Evolutionary conservation across 2,797 vertebrate species (phyloP).

Genomic region (Enteromius unitaeniatus): DNA sequence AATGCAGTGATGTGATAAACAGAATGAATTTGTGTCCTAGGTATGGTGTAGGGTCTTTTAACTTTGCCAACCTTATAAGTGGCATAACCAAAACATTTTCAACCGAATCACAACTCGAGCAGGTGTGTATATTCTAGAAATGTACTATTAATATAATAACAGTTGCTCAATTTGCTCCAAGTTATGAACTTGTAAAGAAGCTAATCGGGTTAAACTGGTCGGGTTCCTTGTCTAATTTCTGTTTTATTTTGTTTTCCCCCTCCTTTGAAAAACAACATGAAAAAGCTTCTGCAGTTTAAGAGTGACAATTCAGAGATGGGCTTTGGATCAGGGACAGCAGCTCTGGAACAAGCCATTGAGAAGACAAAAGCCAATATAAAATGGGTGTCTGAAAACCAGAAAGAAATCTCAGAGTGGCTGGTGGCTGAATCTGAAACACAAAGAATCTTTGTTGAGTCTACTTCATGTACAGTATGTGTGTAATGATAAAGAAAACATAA

Average conservation of each 20-base stretch:
- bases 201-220: neutral
- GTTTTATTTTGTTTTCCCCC: neutral
- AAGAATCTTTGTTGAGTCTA: neutral
- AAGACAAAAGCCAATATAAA: constrained; percentile 84
- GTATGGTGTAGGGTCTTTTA: constrained; percentile 88
- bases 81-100: constrained; percentile 83
- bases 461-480: neutral
- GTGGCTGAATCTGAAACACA: rapidly evolving
- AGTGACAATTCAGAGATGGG: constrained; percentile 72
- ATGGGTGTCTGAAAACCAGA: constrained; percentile 83
- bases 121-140: constrained; percentile 74
- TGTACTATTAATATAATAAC: neutral
- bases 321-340: constrained; percentile 84
- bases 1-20: too few relatives aligned
- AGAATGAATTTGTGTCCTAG: constrained; percentile 67
- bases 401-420: constrained; percentile 79
- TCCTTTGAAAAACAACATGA: neutral
- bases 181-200: neutral
- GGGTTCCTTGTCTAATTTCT: neutral
- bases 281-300: constrained; percentile 85
- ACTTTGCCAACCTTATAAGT: constrained; percentile 84
- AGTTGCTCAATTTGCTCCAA: neutral
- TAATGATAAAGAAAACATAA: neutral
- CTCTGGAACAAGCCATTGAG: constrained; percentile 89
- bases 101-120: constrained; percentile 77